Percentiles rank a stretch among this genome's conserved stretches.
These are phyloP conservation scores for Climacteris rufus DNA, from an alignment of 2,113 vertebrate species.

Conservation along the genomic window DNA sequence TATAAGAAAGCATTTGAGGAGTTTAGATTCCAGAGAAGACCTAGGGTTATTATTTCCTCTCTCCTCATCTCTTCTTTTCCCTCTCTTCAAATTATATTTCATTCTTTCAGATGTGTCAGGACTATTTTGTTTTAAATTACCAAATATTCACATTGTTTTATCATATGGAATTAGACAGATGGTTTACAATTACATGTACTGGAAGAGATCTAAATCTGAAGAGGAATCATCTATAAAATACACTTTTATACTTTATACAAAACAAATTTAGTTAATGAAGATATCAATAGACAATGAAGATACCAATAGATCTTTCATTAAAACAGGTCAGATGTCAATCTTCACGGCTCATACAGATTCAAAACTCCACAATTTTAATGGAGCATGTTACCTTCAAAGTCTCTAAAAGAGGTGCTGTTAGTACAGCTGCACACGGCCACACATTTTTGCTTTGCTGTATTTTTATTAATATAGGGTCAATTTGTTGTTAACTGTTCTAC, in stretches of 20 bases:
- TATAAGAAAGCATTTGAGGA: neutral
- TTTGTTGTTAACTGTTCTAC: neutral
- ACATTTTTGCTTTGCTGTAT: neutral
- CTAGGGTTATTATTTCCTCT: neutral
- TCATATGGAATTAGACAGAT: neutral
- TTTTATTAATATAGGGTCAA: neutral
- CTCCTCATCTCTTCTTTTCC: neutral
- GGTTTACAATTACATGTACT: neutral
- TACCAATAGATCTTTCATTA: neutral
- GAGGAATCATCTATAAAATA: neutral
- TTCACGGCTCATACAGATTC: neutral
- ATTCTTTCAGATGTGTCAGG: neutral
- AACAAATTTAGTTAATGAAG: neutral
- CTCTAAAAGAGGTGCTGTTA: neutral
- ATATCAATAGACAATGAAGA: neutral
- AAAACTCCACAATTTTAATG: neutral
- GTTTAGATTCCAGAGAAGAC: neutral
- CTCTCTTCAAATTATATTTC: rapidly evolving
- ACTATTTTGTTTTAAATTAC: neutral
- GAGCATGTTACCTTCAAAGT: neutral
- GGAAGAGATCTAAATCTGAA: neutral
- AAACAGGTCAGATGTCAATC: neutral
- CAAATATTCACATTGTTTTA: neutral
- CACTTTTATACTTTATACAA: neutral
- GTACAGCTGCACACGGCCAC: neutral